phyloP scores from a whole-genome alignment of 2,113 vertebrate species.

The Tiliqua scincoides region DNA sequence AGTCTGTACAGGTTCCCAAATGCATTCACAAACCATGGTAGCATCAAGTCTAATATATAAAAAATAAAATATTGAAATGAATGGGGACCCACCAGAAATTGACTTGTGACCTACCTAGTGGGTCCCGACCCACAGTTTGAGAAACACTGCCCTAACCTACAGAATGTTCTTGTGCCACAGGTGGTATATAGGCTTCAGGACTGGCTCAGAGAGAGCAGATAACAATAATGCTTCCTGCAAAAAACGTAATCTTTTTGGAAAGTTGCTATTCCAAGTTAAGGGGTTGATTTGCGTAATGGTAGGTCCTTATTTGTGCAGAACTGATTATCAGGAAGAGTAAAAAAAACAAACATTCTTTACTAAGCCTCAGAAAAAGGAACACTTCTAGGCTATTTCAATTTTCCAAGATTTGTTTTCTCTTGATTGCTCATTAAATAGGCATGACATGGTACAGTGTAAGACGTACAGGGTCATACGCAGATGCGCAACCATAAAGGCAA shows the following conservation, averaged over 20 bases:
- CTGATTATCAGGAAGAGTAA: neutral
- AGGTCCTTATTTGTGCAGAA: neutral
- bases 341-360: neutral
- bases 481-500: neutral
- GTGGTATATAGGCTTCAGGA: neutral
- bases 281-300: neutral
- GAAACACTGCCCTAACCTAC: neutral
- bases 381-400: neutral
- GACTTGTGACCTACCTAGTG: too few species aligned
- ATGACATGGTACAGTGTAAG: neutral
- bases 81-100: too few species aligned
- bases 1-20: too few species aligned
- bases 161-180: neutral
- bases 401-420: neutral
- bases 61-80: too few species aligned
- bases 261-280: neutral
- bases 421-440: neutral
- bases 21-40: too few species aligned
- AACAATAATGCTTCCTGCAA: neutral
- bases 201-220: neutral
- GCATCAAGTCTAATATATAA: too few species aligned
- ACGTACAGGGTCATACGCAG: neutral
- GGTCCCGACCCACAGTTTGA: too few species aligned
- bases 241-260: neutral
- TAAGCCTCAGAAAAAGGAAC: neutral